These are phyloP conservation scores for Coecobrya sp. DNA, from an alignment of 2,888 invertebrate species.

Conservation along the genomic window DNA sequence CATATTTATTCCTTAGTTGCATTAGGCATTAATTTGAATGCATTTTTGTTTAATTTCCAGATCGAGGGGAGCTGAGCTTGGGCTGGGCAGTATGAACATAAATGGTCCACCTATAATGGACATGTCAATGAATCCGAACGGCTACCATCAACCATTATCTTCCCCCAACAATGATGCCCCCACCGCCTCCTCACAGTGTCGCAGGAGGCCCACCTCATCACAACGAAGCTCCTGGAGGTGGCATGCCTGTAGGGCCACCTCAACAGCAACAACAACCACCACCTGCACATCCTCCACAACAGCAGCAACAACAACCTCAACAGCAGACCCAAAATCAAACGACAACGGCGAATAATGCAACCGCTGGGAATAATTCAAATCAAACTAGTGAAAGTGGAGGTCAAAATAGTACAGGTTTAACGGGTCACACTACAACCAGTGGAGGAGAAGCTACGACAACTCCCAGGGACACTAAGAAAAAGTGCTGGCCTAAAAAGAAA, in stretches of 20 bases:
- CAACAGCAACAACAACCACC: slow-evolving; percentile 85
- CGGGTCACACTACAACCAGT: slow-evolving; percentile 83
- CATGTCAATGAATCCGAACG: slow-evolving; percentile 87
- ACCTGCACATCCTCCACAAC: slow-evolving; percentile 83
- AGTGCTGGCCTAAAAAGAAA: slow-evolving; percentile 86
- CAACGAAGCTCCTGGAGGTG: slow-evolving; percentile 85
- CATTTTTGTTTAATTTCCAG: slow-evolving; percentile 68
- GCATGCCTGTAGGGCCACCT: slow-evolving; percentile 85
- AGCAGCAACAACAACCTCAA: slow-evolving; percentile 84
- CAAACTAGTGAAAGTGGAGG: slow-evolving; percentile 85
- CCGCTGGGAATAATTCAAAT: slow-evolving; percentile 85
- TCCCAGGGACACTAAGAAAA: slow-evolving; percentile 84
- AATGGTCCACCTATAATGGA: slow-evolving; percentile 87
- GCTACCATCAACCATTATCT: slow-evolving; percentile 87
- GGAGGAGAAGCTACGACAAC: slow-evolving; percentile 82
- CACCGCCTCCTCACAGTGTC: slow-evolving; percentile 85
- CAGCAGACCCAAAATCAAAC: slow-evolving; percentile 84
- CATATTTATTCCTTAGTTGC: too few relatives aligned
- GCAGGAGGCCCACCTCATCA: slow-evolving; percentile 86
- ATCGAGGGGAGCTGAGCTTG: slow-evolving; percentile 85
- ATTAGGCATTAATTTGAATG: neutral
- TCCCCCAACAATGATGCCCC: slow-evolving; percentile 86
- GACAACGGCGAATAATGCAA: slow-evolving; percentile 83
- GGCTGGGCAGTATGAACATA: slow-evolving; percentile 86
- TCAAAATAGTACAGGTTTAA: slow-evolving; percentile 84